A percentile compares a stretch with the other conserved stretches of the same genome.
phyloP scores from a whole-genome alignment of 2,113 vertebrate genomes.

The Sceloporus undulatus region DNA sequence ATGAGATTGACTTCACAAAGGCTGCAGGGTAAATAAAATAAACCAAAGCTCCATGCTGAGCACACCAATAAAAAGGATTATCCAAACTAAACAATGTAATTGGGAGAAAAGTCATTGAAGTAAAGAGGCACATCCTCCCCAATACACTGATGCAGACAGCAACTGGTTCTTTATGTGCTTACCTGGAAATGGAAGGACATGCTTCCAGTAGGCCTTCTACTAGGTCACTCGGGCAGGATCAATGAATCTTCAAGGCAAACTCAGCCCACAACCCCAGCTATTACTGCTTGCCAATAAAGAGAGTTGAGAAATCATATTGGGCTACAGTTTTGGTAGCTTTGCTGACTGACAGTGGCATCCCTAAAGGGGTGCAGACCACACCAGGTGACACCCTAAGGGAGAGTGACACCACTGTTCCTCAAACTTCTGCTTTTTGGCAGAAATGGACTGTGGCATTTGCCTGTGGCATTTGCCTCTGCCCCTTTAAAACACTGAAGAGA shows the following conservation, averaged over 20 bases:
- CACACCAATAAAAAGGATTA: neutral
- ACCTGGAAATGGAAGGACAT: neutral
- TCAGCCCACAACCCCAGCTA: neutral
- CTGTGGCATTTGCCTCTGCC: no score
- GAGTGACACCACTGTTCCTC: no score
- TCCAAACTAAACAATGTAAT: no score
- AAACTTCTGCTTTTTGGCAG: no score
- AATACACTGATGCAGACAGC: neutral
- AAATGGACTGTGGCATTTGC: no score
- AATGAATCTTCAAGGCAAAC: neutral
- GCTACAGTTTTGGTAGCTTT: no score
- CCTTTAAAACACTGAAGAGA: no score
- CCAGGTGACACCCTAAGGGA: no score
- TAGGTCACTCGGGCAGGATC: neutral
- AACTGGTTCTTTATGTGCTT: neutral
- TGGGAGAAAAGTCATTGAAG: no score
- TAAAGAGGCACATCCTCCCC: neutral
- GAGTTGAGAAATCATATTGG: no score
- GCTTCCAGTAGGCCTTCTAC: neutral
- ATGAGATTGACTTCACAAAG: conserved; percentile 20
- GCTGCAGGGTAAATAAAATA: conserved; percentile 21
- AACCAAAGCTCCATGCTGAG: conserved; percentile 12
- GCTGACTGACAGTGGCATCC: neutral
- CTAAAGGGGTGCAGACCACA: no score
- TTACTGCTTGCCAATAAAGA: neutral